phyloP scores from a whole-genome alignment of 2,797 vertebrate genomes.

The Manis crassicaudata region DNA sequence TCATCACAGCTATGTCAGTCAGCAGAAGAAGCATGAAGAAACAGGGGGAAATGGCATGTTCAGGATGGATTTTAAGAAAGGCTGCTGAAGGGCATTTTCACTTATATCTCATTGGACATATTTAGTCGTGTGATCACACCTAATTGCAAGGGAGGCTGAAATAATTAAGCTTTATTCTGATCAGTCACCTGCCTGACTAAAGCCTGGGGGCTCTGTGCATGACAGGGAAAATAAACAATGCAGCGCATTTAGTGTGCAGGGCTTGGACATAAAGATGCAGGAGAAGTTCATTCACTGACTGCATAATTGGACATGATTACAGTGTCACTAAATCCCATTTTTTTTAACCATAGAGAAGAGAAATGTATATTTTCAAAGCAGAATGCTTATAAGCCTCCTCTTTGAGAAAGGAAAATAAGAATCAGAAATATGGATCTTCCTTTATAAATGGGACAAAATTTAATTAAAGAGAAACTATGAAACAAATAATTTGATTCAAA shows the following conservation, averaged over 20 bases:
- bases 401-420: neutral
- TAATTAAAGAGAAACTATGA: neutral
- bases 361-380: neutral
- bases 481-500: neutral
- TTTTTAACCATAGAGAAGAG: neutral
- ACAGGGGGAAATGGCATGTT: neutral
- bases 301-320: neutral
- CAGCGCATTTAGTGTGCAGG: neutral
- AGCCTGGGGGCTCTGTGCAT: neutral
- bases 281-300: neutral
- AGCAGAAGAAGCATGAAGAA: neutral
- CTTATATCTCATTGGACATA: neutral
- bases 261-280: neutral
- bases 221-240: neutral
- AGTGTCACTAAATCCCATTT: neutral
- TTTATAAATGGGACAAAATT: conserved; percentile 11
- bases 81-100: neutral
- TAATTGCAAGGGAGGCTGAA: neutral
- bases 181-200: neutral
- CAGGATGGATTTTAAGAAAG: neutral
- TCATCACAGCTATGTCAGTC: neutral
- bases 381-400: neutral
- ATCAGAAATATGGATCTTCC: neutral
- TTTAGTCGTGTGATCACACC: neutral
- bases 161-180: neutral